Base-by-base conservation (phyloP, 2,113 vertebrate genomes). In the Mobula birostris region DNA sequence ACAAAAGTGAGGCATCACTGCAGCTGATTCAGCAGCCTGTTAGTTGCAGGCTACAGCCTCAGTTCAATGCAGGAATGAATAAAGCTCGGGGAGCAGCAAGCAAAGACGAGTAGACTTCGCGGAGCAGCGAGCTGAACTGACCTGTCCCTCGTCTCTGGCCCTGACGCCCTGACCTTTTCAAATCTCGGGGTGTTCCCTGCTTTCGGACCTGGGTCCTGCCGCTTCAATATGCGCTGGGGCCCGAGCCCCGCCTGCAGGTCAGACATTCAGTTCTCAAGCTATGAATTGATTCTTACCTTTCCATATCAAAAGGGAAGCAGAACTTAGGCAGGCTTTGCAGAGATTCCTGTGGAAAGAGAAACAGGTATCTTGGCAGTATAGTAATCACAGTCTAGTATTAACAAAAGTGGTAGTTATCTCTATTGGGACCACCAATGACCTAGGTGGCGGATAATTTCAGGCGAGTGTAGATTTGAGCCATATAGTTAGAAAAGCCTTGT, bases 221-320 rank as follows among this genome's bases (percentile, higher is more conserved):
- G 48, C 48, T 48, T 48, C 48, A 48, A 48, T 48, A 48, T 48
- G 48, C 48, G 3, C 48, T 48, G 3, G 48, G 48, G 48, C 1
- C 48, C 48, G 48, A 48, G 48, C 48, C 48, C 48, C 48, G 3
- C 48, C 77, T 32, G 29, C 1, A 29, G 29, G 4, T 8, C 29
- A 15, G 83, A 17, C 83, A 88, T 63, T 88, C 29, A 66, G 9
- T n/a, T 27, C 85, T 17, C 66, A 90, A 66, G 11, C 85, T 61
- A 66, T 32, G 61, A 29, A 5, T 87, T 63, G 27, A 63, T 14
- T 36, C 85, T 94, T 95, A 98, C 98, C 97, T 97, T 95, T 98
- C 97, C 94, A 97, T 96, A 94, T 98, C 97, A 29, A 98, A 98
- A 0, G 98, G 98, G 95, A 98, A 98, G 95, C 98, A 98, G 96